These are phyloP conservation scores for Chionoecetes opilio DNA, from an alignment of 1,140 invertebrate genomes.

Conservation along the genomic window DNA sequence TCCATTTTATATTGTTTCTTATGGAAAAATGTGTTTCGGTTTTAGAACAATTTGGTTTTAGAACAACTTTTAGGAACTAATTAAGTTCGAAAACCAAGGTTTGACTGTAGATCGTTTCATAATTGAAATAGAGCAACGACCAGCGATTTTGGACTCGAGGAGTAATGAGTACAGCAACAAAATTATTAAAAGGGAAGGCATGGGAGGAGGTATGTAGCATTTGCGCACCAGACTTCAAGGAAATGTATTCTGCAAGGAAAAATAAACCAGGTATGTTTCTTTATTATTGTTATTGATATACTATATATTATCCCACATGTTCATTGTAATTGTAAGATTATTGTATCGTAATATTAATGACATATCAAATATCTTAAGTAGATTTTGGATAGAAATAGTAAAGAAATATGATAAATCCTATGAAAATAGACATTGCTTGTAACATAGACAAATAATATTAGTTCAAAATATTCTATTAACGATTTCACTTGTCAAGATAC, in stretches of 20 bases:
- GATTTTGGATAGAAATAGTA: conserved; percentile 1
- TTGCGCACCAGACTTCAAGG: conserved; percentile 1
- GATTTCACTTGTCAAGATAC: not conserved
- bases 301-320: not conserved
- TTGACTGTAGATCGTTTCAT: not conserved
- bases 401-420: not conserved
- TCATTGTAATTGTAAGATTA: not conserved
- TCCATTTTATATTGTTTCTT: too few relatives aligned
- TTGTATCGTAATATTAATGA: too few relatives aligned
- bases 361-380: not conserved
- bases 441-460: not conserved
- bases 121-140: conserved; percentile 10
- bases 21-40: too few relatives aligned
- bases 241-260: too few relatives aligned
- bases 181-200: conserved; percentile 23
- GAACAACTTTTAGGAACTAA: too few relatives aligned
- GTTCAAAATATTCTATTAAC: not conserved
- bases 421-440: not conserved
- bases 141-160: not conserved
- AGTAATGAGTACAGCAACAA: not conserved
- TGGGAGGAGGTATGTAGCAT: conserved; percentile 1
- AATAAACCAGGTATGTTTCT: not conserved
- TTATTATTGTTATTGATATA: not conserved
- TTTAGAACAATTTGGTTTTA: too few relatives aligned
- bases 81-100: too few relatives aligned